These are phyloP conservation scores for Colius striatus DNA, from an alignment of 2,113 vertebrate genomes.

Conservation along the genomic window DNA sequence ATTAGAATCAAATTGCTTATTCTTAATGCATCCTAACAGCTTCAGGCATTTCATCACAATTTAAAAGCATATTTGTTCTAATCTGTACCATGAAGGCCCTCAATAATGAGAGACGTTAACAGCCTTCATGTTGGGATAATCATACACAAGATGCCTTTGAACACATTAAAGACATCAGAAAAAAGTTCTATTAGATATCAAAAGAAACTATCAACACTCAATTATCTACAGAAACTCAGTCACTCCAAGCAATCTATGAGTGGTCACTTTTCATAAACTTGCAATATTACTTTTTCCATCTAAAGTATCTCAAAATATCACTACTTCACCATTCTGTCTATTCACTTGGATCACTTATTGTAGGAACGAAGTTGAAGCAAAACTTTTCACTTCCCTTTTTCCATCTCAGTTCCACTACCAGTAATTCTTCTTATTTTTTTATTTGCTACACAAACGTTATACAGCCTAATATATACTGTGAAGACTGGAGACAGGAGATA, in stretches of 20 bases:
- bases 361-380: background rate
- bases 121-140: background rate
- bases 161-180: background rate
- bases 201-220: background rate
- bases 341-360: background rate
- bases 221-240: background rate
- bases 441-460: background rate
- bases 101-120: background rate
- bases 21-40: background rate
- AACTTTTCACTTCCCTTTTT: conserved; percentile 9
- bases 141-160: background rate
- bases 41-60: background rate
- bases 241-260: background rate
- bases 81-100: background rate
- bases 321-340: background rate
- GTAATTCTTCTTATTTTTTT: background rate
- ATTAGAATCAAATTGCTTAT: background rate
- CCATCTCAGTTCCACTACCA: background rate
- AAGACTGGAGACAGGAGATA: background rate
- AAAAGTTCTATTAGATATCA: background rate
- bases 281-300: background rate
- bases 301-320: background rate
- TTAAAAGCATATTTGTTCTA: background rate
- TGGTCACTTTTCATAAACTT: background rate
- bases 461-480: background rate